Percentiles rank a stretch among this genome's conserved stretches.
Evolutionary conservation across 1,140 invertebrate genomes (phyloP).

Genomic region (Lucilia cuprina): DNA sequence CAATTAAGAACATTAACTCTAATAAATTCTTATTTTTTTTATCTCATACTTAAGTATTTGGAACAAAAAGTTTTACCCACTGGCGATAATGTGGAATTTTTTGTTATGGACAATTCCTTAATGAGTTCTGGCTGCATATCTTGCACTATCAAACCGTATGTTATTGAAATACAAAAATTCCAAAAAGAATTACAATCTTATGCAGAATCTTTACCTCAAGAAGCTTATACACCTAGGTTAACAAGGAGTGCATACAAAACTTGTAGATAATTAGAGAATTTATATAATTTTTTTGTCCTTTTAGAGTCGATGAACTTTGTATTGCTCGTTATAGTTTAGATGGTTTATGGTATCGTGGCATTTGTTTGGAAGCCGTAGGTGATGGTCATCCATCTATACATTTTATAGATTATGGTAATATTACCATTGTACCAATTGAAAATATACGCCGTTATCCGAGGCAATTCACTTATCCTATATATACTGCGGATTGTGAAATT

Average conservation of each 20-base stretch:
- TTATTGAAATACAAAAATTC: conserved; percentile 49
- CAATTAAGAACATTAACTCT: too few relatives aligned
- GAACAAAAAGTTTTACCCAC: conserved; percentile 41
- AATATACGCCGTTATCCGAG: conserved; percentile 52
- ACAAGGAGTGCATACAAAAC: too few relatives aligned
- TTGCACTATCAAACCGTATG: conserved; percentile 45
- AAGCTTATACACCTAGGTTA: conserved; percentile 48
- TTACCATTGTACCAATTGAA: conserved; percentile 43
- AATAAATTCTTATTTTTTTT: too few relatives aligned
- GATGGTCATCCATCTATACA: conserved; percentile 57
- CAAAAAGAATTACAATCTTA: conserved; percentile 50
- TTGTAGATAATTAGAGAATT: not conserved
- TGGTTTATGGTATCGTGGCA: conserved; percentile 50
- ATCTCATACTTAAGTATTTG: conserved; percentile 43
- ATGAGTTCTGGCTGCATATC: conserved; percentile 48
- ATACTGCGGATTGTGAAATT: conserved; percentile 49
- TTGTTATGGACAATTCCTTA: conserved; percentile 53
- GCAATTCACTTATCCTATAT: conserved; percentile 49
- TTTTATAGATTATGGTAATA: conserved; percentile 58
- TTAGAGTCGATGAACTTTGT: conserved; percentile 48
- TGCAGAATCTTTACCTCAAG: conserved; percentile 41
- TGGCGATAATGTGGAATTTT: conserved; percentile 47
- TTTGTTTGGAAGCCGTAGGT: conserved; percentile 53
- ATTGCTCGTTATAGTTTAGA: conserved; percentile 49
- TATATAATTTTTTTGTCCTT: not conserved